Conservation (phyloP, 1,140 invertebrate genomes). For the Drosophila subobscura region DNA sequence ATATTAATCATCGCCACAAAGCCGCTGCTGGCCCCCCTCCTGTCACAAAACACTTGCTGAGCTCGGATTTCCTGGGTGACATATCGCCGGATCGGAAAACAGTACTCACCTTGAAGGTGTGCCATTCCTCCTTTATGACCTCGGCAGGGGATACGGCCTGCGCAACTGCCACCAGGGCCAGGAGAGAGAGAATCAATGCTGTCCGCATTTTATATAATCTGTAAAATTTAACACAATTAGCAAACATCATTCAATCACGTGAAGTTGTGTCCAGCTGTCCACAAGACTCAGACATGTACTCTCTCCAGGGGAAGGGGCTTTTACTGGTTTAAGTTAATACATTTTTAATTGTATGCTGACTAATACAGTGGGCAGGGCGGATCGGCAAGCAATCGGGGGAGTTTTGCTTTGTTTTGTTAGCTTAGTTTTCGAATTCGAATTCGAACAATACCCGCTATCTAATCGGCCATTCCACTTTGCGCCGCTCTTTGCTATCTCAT, state of each 20-base stretch:
- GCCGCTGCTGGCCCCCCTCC: slow-evolving; percentile 6
- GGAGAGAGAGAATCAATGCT: slow-evolving; percentile 83
- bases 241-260: slow-evolving; percentile 20
- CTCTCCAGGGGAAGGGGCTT: background rate
- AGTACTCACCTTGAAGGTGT: slow-evolving; percentile 89
- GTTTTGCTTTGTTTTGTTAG: slow-evolving; percentile 8
- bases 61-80: slow-evolving; percentile 25
- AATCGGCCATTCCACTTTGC: slow-evolving; percentile 62
- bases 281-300: background rate
- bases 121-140: slow-evolving; percentile 90
- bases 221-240: slow-evolving; percentile 17
- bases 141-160: slow-evolving; percentile 88
- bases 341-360: background rate
- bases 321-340: background rate
- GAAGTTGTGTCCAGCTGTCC: slow-evolving; percentile 19
- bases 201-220: slow-evolving; percentile 83
- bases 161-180: slow-evolving; percentile 83
- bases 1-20: slow-evolving; percentile 29
- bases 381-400: background rate
- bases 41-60: slow-evolving; percentile 33
- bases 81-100: background rate
- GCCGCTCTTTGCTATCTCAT: too few relatives aligned
- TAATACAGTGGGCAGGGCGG: slow-evolving; percentile 14
- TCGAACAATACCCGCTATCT: slow-evolving; percentile 59
- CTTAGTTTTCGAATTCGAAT: slow-evolving; percentile 42